These are phyloP conservation scores for Thamnophis sirtalis DNA, from an alignment of 2,113 vertebrate species.

Conservation along the genomic window DNA sequence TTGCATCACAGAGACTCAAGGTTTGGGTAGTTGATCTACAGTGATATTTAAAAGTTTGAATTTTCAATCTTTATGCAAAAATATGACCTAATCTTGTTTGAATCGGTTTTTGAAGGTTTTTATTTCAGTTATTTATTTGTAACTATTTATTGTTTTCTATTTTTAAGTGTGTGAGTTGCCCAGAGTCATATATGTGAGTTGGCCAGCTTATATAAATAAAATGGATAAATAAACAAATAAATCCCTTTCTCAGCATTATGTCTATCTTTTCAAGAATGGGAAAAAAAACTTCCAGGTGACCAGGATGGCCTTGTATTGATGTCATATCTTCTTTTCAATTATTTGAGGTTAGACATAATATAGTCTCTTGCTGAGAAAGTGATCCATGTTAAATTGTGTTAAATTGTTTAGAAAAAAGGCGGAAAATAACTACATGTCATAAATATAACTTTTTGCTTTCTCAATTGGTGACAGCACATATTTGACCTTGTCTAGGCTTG, in stretches of 20 bases:
- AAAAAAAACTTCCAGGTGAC: neutral
- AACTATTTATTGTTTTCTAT: neutral
- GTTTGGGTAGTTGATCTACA: slow-evolving; percentile 34
- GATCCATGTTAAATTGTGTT: neutral
- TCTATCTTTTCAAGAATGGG: slow-evolving; percentile 25
- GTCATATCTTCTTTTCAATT: slow-evolving; percentile 2
- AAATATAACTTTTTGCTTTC: slow-evolving; percentile 4
- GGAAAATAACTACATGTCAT: slow-evolving; percentile 23
- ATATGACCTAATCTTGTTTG: neutral
- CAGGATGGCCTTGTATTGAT: neutral
- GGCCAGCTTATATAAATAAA: neutral
- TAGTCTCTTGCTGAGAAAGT: neutral
- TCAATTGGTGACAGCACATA: neutral
- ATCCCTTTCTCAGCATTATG: slow-evolving; percentile 1
- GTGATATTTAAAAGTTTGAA: neutral
- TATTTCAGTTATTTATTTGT: neutral
- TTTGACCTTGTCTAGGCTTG: neutral
- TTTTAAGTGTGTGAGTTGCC: neutral
- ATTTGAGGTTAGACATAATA: neutral
- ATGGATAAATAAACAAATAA: neutral
- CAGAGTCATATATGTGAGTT: neutral
- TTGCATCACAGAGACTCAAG: slow-evolving; percentile 45
- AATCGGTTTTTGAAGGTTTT: neutral
- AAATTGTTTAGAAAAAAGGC: slow-evolving; percentile 10
- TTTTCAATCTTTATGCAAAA: neutral